Base-by-base conservation (phyloP, 2,888 invertebrate species). In the Heliconius aoede region DNA sequence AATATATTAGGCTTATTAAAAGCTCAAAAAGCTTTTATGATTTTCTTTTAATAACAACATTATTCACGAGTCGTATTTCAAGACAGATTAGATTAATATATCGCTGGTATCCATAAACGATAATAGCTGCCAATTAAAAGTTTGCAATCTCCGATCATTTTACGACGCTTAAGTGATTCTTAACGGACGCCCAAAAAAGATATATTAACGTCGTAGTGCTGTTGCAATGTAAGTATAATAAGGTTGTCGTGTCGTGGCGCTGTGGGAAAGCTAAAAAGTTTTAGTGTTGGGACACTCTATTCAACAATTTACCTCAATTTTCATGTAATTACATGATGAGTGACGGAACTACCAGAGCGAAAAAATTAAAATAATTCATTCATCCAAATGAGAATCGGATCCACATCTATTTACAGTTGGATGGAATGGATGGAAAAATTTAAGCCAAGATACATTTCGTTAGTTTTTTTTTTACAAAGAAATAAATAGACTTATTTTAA, bases 121-220 rank as follows among this genome's bases (percentile, higher is more conserved):
- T 72, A 71, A 76, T 76, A 72, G 55, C 75, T 72, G 80, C 81
- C 85, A 86, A 87, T 88, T 88, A 87, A 87, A 86, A 84, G 84
- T 83, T 85, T 83, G 78, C 76, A 79, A 80, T 78, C 79, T 55
- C 64, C 76, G 79, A 73, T 77, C 78, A 72, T 76, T 78, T 81
- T 77, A 74, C 73, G 72, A 78, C 75, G 72, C 72, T 73, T 74
- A 81, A 79, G 77, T 80, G 78, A 77, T 78, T 79, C 77, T 74
- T 69, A 76, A 76, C 64, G 75, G 55, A 32, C 30, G 30, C 55
- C 55, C 69, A 30, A 69, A 69, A 55, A 55, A 69, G 15, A 30
- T 51, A 51, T 69, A n/a, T 55, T 8, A 7, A 30, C 1, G 51
- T 2, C 55, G n/a, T 28, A 24, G 24, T 28, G 15, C 46, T 21